Percentiles rank a stretch among this genome's conserved stretches.
Evolutionary conservation across 2,113 vertebrate genomes (phyloP).

Genomic region (Oncorhynchus kisutch): DNA sequence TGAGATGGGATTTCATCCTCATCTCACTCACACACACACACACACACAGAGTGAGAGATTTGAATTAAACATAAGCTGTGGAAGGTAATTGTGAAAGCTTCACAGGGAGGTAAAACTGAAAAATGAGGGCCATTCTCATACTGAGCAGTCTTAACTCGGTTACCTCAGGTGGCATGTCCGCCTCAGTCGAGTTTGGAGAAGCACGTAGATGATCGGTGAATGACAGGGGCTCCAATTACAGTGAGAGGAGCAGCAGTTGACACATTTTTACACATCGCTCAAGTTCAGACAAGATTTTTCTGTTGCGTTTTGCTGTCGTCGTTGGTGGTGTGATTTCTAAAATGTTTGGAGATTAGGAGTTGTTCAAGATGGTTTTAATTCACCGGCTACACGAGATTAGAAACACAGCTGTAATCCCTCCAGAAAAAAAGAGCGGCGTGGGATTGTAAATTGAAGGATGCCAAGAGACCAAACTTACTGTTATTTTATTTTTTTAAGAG

Average conservation of each 20-base stretch:
- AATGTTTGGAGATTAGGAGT: not conserved
- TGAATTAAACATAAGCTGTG: conserved; percentile 32
- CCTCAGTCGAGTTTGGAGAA: not conserved
- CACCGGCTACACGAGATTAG: not conserved
- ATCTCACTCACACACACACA: not conserved
- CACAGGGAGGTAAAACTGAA: conserved; percentile 29
- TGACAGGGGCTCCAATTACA: too few relatives aligned
- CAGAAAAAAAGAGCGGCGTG: not conserved
- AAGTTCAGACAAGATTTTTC: too few relatives aligned
- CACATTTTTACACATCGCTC: too few relatives aligned
- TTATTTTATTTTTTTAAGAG: too few relatives aligned
- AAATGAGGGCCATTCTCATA: conserved; percentile 36
- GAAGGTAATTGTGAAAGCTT: conserved; percentile 38
- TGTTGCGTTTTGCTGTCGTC: too few relatives aligned
- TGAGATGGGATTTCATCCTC: not conserved
- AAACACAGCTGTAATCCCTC: not conserved
- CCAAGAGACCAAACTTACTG: not conserved
- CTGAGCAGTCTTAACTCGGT: conserved; percentile 14
- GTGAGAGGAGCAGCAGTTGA: too few relatives aligned
- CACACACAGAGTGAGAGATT: conserved; percentile 1
- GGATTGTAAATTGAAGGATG: not conserved
- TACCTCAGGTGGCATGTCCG: conserved; percentile 1
- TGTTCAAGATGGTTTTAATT: not conserved
- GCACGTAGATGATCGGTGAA: too few relatives aligned
- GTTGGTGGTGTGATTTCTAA: too few relatives aligned